These are phyloP conservation scores for Dascyllus trimaculatus DNA, from an alignment of 2,113 vertebrate species.

Conservation along the genomic window DNA sequence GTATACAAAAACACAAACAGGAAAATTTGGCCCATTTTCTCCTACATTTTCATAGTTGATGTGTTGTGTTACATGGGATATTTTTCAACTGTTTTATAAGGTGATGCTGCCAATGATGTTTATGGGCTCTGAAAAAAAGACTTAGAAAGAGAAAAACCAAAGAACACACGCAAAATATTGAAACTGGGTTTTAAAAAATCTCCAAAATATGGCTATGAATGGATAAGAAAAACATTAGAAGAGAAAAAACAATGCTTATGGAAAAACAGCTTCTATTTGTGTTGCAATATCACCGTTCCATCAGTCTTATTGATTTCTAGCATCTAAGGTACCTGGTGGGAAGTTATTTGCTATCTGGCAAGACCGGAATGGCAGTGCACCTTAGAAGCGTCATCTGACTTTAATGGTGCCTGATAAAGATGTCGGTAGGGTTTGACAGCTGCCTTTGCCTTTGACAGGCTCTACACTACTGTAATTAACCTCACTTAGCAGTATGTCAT, in stretches of 20 bases:
- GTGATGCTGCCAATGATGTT: neutral
- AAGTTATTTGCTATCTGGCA: conserved; percentile 13
- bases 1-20: neutral
- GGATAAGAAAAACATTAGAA: neutral
- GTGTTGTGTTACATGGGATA: too few relatives aligned
- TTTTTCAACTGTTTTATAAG: neutral
- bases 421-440: conserved; percentile 56
- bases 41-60: neutral
- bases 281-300: neutral
- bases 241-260: neutral
- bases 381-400: conserved; percentile 50
- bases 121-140: neutral
- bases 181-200: neutral
- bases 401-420: conserved; percentile 57
- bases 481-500: conserved; percentile 63
- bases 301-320: neutral
- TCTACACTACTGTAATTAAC: conserved; percentile 67
- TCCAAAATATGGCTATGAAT: neutral
- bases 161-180: neutral
- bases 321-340: neutral
- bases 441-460: conserved; percentile 57
- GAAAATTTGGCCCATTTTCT: too few relatives aligned
- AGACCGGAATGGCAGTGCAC: conserved; percentile 19
- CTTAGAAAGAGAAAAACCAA: neutral
- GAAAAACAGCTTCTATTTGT: neutral